Evolutionary conservation across 2,797 vertebrate species (phyloP).

Genomic region (Paguma larvata): DNA sequence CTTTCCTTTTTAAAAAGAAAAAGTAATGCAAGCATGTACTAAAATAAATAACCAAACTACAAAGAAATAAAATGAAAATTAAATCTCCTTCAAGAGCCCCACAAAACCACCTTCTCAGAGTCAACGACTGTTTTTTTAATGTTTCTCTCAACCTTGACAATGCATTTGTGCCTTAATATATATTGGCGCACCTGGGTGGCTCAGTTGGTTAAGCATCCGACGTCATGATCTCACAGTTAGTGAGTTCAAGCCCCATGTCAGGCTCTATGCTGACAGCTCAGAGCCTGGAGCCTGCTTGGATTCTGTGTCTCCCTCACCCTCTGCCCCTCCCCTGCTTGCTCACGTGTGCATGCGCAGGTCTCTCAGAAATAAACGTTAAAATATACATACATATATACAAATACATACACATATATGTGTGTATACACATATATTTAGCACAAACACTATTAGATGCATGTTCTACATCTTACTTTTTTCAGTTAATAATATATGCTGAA

Average conservation of each 20-base stretch:
- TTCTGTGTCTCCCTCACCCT: too few species aligned
- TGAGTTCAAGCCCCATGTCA: too few species aligned
- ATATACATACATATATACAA: neutral
- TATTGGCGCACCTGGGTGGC: too few species aligned
- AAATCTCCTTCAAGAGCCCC: neutral
- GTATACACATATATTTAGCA: neutral
- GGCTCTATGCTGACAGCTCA: too few species aligned
- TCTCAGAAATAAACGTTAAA: neutral
- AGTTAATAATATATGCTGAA: neutral
- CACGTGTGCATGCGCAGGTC: too few species aligned
- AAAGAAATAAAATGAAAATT: constrained; percentile 31
- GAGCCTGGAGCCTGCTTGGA: too few species aligned
- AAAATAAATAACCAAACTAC: constrained; percentile 39
- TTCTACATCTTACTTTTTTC: constrained; percentile 17
- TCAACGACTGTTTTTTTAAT: neutral
- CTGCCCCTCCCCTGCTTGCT: too few species aligned
- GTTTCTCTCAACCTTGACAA: neutral
- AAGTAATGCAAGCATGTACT: neutral
- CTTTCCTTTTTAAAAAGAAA: constrained; percentile 29
- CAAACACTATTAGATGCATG: neutral
- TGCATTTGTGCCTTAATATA: neutral
- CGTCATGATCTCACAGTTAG: too few species aligned
- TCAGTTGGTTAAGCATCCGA: too few species aligned
- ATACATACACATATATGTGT: too few species aligned
- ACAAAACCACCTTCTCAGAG: neutral